Evolutionary conservation across 2,888 invertebrate genomes (phyloP), one percentile per base, ranked within the genome.

Genomic region (Noctua comes): DNA sequence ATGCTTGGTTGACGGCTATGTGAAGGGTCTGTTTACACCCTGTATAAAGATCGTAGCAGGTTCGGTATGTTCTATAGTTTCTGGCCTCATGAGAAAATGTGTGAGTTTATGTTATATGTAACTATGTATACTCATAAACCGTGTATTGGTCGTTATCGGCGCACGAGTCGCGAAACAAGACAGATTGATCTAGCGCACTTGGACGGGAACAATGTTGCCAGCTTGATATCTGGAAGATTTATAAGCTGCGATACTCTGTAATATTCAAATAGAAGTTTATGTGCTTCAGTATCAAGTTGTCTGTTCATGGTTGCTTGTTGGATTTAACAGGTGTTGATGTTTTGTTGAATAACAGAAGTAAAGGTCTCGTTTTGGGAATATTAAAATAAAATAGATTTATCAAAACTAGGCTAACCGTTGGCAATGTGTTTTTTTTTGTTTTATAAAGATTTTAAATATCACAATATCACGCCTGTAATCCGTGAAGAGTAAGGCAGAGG

Each of bases 201-300:
- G 69, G 40, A 73, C 68, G 13, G 54, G 57, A 51, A 82, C 86
- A 86, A 86, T 76, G 86, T 82, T 82, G 82, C 68, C 71, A 71
- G 18, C 65, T 64, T 66, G 31, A 59, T 75, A 83, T 83, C 76
- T 86, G 6, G n/a, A 31, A 10, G 69, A 86, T 83, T 85, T 85
- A 85, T 82, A 36, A 24, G 31, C 59, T 68, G 31, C 54, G 31
- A 68, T 85, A 65, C 82, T 65, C 21, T 5, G 62, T 62, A 57
- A 51, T 18, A 64, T 70, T 66, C 40, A 85, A 74, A 74, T 27
- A 27, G 24, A 43, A 71, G 27, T 73, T 69, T 68, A 43, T 64
- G 11, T 54, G 16, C 40, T 31, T 48, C 24, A 40, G 27, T 79
- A 11, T 79, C 7, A 3, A n/a, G 18, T 72, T 72, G 21, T 77